Conservation (phyloP, 2,888 invertebrate species). For the Lottia scabra region DNA sequence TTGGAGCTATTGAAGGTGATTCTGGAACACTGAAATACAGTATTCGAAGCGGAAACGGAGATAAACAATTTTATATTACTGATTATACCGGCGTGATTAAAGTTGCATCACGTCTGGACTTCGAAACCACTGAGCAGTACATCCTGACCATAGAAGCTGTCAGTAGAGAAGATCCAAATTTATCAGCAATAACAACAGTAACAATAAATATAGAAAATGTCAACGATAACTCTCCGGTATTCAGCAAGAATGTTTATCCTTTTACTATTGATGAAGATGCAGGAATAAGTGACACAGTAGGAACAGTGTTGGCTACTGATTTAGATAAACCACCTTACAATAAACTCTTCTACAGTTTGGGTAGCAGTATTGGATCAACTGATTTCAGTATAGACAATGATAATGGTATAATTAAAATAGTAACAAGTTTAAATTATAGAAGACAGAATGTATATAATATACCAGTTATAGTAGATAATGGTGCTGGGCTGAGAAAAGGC, state of each 20-base stretch:
- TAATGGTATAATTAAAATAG: constrained; percentile 85
- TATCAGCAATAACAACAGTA: constrained; percentile 34
- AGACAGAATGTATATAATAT: constrained; percentile 83
- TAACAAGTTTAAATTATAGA: constrained; percentile 88
- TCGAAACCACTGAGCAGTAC: constrained; percentile 30
- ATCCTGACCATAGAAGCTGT: constrained; percentile 35
- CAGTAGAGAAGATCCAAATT: constrained; percentile 30
- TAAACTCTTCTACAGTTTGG: not conserved
- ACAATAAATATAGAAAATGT: constrained; percentile 40
- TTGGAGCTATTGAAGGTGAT: constrained; percentile 37
- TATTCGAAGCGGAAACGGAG: constrained; percentile 35
- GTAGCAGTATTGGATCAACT: not conserved
- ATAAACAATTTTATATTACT: constrained; percentile 36
- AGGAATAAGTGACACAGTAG: constrained; percentile 21
- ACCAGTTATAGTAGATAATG: constrained; percentile 79
- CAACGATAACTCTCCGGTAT: constrained; percentile 48
- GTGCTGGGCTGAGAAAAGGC: constrained; percentile 75
- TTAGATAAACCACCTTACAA: constrained; percentile 23
- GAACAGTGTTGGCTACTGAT: constrained; percentile 38
- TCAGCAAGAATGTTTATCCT: constrained; percentile 27
- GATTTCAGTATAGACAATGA: constrained; percentile 79
- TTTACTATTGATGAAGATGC: constrained; percentile 37
- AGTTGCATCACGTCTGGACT: constrained; percentile 36
- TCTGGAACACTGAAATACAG: constrained; percentile 35
- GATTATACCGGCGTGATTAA: constrained; percentile 39